Evolutionary conservation across 2,797 vertebrate genomes (phyloP), one percentile per base, ranked within the genome.

Genomic region (Propithecus deckenii): DNA sequence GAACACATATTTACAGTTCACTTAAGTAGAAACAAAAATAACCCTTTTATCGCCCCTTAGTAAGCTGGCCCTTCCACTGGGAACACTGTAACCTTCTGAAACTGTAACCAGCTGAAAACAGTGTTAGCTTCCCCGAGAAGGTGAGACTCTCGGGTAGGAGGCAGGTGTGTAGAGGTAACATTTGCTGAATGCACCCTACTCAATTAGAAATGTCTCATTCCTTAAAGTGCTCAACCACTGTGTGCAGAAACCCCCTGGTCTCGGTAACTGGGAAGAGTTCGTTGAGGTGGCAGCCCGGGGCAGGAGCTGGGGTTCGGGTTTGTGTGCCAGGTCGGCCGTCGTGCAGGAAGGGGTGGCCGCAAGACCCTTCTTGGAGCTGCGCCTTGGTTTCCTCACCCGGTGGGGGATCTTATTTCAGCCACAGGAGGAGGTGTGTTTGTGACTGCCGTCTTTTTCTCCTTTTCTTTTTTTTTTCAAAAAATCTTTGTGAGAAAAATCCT

Each of bases 401-500:
- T 14, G 8, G 83, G 65, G 50, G 65, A 75, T 23, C 41, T 86
- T 41, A 46, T 79, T 63, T 76, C 63, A 55, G 65, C 46, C 23
- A 0, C 3, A 0, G n/a, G 50, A 88, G 38, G 59, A 80, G 23
- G 30, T 61, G 7, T 17, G 13, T 38, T 71, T 61, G 46, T 72
- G 91, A 61, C 63, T 28, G 48, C 15, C 22, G 28, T 28, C 76
- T 88, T 74, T 86, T 90, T 72, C 65, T 67, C 63, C 2, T 46
- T 5, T 63, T 84, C 20, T 71, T 30, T 55, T 17, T n/a, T 41
- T 41, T 30, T 85, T 17, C 28, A 20, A 43, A 52, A 71, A 57
- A 57, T 61, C 76, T 89, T 43, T 69, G 90, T 86, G 93, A 84
- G 91, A 75, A 96, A 94, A 94, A 48, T 11, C 71, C 75, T 1